Conservation (phyloP, 2,113 vertebrate genomes). For the cat (Felis catus) region DNA sequence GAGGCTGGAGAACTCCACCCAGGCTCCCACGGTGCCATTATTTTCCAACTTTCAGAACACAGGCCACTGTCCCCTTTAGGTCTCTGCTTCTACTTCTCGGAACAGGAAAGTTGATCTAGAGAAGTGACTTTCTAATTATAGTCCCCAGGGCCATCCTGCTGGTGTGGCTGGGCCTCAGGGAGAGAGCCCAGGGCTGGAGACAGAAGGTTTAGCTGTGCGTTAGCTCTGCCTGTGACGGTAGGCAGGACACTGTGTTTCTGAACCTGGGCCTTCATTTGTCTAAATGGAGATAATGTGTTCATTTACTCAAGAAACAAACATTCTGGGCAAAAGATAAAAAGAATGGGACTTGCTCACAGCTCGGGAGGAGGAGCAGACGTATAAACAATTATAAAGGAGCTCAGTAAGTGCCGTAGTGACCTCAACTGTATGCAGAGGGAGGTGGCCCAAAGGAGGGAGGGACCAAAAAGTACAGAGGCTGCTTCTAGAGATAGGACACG, state of each 20-base stretch:
- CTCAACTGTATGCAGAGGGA: neutral
- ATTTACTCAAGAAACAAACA: constrained; percentile 19
- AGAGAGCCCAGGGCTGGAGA: neutral
- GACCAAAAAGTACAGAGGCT: neutral
- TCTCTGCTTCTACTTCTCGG: neutral
- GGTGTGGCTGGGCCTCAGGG: neutral
- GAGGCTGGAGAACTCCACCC: neutral
- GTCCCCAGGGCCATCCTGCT: neutral
- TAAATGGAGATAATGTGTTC: neutral
- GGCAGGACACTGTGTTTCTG: neutral
- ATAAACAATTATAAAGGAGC: neutral
- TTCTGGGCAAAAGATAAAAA: neutral
- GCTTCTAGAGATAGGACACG: neutral
- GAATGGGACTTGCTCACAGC: neutral
- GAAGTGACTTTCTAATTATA: neutral
- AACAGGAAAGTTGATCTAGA: neutral
- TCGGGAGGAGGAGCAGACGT: neutral
- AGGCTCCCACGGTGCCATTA: neutral
- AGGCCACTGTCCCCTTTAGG: neutral
- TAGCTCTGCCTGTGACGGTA: neutral
- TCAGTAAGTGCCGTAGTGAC: neutral
- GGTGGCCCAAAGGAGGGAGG: neutral
- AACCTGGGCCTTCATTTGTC: neutral
- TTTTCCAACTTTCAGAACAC: neutral
- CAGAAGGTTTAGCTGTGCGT: neutral